Evolutionary conservation across 2,888 invertebrate genomes (phyloP).

Genomic region (Antheraea yamamai): DNA sequence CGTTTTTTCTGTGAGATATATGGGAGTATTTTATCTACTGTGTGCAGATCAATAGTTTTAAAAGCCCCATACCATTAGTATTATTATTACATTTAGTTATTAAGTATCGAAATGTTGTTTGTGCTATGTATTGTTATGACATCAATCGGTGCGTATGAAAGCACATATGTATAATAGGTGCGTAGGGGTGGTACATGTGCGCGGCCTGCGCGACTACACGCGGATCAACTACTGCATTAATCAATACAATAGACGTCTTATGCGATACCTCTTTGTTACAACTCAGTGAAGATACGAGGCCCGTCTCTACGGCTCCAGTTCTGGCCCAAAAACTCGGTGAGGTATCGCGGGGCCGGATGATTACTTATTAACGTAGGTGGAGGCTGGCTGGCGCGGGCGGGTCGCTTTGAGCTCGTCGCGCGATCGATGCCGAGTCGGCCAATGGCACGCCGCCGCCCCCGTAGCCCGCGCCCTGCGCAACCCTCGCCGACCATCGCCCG

Average conservation of each 20-base stretch:
- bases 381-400: slow-evolving; percentile 79
- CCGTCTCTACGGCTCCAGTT: slow-evolving; percentile 75
- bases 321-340: slow-evolving; percentile 78
- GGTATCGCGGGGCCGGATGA: slow-evolving; percentile 80
- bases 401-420: slow-evolving; percentile 71
- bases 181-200: slow-evolving; percentile 55
- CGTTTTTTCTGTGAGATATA: not conserved
- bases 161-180: slow-evolving; percentile 56
- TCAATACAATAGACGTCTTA: slow-evolving; percentile 73
- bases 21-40: not conserved
- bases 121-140: slow-evolving; percentile 14
- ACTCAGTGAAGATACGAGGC: slow-evolving; percentile 72
- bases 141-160: slow-evolving; percentile 46
- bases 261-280: slow-evolving; percentile 76
- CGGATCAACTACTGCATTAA: slow-evolving; percentile 77
- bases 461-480: slow-evolving; percentile 67
- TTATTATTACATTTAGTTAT: not conserved
- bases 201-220: slow-evolving; percentile 69
- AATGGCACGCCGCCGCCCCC: slow-evolving; percentile 78
- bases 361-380: slow-evolving; percentile 83
- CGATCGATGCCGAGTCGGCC: slow-evolving; percentile 80
- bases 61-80: not conserved
- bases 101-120: not conserved
- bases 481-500: slow-evolving; percentile 63
- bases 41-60: not conserved